Conservation (phyloP, 2,113 vertebrate species). For the Amazona vittata region DNA sequence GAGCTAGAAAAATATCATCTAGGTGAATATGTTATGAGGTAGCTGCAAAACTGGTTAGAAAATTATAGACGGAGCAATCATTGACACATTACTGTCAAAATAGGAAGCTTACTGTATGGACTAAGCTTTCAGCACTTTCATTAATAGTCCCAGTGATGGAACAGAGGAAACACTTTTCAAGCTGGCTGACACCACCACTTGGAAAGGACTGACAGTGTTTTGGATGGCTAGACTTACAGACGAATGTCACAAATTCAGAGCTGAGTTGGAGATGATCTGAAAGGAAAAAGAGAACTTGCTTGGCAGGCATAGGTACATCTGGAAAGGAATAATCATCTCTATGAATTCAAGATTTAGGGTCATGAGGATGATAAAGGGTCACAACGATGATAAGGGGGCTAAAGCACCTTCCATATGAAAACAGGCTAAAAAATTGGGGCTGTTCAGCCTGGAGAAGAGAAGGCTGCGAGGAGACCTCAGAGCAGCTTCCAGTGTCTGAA, state of each 20-base stretch:
- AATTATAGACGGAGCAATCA: slow-evolving; percentile 52
- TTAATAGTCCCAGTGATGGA: neutral
- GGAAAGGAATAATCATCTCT: neutral
- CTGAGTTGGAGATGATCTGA: neutral
- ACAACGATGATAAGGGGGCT: neutral
- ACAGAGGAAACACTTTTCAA: neutral
- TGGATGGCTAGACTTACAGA: neutral
- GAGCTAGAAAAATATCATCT: slow-evolving; percentile 27
- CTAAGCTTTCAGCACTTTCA: slow-evolving; percentile 29
- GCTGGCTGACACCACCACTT: slow-evolving; percentile 3
- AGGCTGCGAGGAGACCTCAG: neutral
- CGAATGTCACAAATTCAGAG: neutral
- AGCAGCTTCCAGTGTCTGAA: neutral
- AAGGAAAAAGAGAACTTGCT: neutral
- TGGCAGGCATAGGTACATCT: rapidly evolving
- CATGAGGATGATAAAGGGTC: neutral
- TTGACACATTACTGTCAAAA: slow-evolving; percentile 60
- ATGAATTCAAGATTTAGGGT: neutral
- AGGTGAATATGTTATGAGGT: slow-evolving; percentile 19
- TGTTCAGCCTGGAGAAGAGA: neutral
- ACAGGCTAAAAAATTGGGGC: neutral
- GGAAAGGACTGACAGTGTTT: neutral
- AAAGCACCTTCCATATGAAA: neutral
- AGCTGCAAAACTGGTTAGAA: slow-evolving; percentile 12
- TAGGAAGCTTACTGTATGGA: neutral